Base-by-base conservation (phyloP, 2,888 invertebrate genomes). In the Nineta flava region DNA sequence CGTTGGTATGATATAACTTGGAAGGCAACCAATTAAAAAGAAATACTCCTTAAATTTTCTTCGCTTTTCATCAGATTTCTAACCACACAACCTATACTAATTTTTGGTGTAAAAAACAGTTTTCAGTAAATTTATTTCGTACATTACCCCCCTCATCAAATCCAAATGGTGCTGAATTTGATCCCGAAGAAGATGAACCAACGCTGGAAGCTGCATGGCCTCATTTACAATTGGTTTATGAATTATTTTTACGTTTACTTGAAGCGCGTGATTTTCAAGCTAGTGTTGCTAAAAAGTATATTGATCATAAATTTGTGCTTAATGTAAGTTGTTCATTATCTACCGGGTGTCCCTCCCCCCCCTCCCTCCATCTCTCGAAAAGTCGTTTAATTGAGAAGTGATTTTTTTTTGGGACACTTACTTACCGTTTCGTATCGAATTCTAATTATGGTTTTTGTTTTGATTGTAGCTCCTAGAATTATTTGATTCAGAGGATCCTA, bases 151-250 rank as follows among this genome's bases (percentile, higher is more conserved):
- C 99, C 70, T 84, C 95, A 74, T 83, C 95, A 75, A 86, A 77
- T 69, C 83, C 83, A 55, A 75, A 75, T 60, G 75, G 75, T 53
- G 75, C 75, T 53, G 99, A 99, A 73, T 99, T 96, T 71, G 99
- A 99, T 74, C 99, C 99, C 19, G 99, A 99, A 73, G 99, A 99
- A 72, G 99, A 99, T 72, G 99, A 99, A 65, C 99, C 99, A 48
- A 97, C 97, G 55, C 71, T 99, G 66, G 99, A 99, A 73, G 96
- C 96, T 38, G 92, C 96, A 54, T 99, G 99, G 99, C 97, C 99
- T 55, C 99, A 99, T 72, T 77, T 99, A 61, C 86, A 95, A 79
- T 78, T 97, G 69, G 96, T 99, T 61, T 99, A 99, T 72, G 97
- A 99, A 73, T 83, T 97, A 68, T 97, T 99, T 75, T 78, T 99